Conservation (phyloP, 2,888 invertebrate species). For the Pristionchus fissidentatus region DNA sequence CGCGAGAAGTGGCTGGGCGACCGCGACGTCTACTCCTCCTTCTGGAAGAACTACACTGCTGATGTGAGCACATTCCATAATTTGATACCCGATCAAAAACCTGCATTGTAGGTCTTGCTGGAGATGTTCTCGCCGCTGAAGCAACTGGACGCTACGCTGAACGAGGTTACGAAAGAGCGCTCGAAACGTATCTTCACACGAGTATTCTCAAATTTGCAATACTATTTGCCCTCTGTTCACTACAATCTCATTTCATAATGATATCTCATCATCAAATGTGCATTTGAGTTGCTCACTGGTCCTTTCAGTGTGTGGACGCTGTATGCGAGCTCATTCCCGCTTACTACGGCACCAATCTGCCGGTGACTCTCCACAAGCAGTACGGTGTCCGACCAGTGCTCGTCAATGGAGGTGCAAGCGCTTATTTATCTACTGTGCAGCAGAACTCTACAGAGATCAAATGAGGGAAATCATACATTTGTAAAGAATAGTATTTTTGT, state of each 20-base stretch:
- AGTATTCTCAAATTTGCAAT: too few relatives aligned
- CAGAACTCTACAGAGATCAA: background rate
- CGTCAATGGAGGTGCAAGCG: constrained; percentile 30
- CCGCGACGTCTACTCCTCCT: background rate
- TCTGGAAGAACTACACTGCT: constrained; percentile 11
- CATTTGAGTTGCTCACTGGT: too few relatives aligned
- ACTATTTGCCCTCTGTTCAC: too few relatives aligned
- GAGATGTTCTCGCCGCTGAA: constrained; percentile 16
- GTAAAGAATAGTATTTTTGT: too few relatives aligned
- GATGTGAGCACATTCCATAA: background rate
- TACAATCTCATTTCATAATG: too few relatives aligned
- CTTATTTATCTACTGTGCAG: background rate
- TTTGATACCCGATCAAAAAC: background rate
- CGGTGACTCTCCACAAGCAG: background rate
- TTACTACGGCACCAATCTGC: constrained; percentile 1
- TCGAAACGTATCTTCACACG: too few relatives aligned
- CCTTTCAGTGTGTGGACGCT: background rate
- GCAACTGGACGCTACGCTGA: background rate
- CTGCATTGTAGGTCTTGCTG: background rate
- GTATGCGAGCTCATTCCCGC: background rate
- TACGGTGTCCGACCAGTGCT: constrained; percentile 33
- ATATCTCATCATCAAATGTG: too few relatives aligned
- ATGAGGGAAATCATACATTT: too few relatives aligned
- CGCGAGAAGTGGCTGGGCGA: constrained; percentile 11
- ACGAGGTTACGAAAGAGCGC: background rate